Evolutionary conservation across 2,888 invertebrate genomes (phyloP).

Genomic region (Leptura quadrifasciata): DNA sequence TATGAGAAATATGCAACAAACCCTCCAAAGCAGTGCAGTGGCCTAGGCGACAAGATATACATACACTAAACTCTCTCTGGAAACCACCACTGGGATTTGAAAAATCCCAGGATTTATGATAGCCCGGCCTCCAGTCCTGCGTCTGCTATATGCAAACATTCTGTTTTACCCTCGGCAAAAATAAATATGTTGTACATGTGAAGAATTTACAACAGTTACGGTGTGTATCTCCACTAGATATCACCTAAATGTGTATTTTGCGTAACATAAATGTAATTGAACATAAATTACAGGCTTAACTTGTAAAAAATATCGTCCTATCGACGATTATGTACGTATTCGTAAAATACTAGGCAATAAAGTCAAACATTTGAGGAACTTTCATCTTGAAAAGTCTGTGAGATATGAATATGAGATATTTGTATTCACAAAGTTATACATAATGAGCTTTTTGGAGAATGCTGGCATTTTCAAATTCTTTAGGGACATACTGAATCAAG

Average conservation of each 20-base stretch:
- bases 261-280: not conserved
- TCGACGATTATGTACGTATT: no score
- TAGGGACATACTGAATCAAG: no score
- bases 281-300: not conserved
- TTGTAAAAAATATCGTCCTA: no score
- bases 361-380: no score
- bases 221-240: not conserved
- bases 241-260: not conserved
- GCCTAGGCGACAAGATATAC: not conserved
- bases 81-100: constrained; percentile 54
- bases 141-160: constrained; percentile 42
- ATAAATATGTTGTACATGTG: constrained; percentile 29
- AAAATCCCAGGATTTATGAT: constrained; percentile 59
- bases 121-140: constrained; percentile 48
- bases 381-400: no score
- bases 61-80: constrained; percentile 34
- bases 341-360: no score
- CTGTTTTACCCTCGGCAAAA: constrained; percentile 21
- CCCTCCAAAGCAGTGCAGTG: not conserved
- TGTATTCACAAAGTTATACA: no score
- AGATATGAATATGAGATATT: no score
- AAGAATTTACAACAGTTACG: constrained; percentile 10
- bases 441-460: no score
- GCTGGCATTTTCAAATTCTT: no score
- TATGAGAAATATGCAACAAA: not conserved